A percentile compares a stretch with the other conserved stretches of the same genome.
These are phyloP conservation scores for Tachina fera DNA, from an alignment of 2,888 invertebrate species.

Conservation along the genomic window DNA sequence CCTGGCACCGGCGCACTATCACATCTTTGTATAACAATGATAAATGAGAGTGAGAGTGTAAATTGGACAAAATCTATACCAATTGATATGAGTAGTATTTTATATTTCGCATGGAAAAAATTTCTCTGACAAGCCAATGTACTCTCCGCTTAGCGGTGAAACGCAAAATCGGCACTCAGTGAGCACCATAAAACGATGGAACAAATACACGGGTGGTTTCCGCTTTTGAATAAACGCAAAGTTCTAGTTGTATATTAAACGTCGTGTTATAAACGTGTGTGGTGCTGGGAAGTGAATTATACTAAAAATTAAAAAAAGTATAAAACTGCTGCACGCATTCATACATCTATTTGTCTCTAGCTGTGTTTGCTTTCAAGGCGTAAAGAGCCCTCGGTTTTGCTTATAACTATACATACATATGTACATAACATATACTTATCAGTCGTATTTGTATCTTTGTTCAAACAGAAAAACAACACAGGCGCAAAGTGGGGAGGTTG, in stretches of 20 bases:
- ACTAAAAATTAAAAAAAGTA: constrained; percentile 9
- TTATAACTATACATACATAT: background rate
- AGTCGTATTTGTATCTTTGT: constrained; percentile 16
- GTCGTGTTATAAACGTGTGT: constrained; percentile 69
- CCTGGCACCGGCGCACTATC: constrained; percentile 73
- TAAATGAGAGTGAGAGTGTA: constrained; percentile 50
- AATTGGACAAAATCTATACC: constrained; percentile 21
- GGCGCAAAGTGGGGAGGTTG: constrained; percentile 51
- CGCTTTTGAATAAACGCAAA: constrained; percentile 73
- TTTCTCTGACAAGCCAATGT: constrained; percentile 72
- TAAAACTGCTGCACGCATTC: constrained; percentile 9
- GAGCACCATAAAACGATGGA: constrained; percentile 48
- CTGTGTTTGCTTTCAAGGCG: constrained; percentile 46
- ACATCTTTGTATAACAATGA: constrained; percentile 23
- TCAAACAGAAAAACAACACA: constrained; percentile 49
- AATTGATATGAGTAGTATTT: constrained; percentile 10
- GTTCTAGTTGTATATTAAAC: constrained; percentile 74
- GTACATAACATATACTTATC: background rate
- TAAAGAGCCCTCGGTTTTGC: constrained; percentile 49
- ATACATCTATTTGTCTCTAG: background rate
- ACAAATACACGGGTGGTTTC: constrained; percentile 68
- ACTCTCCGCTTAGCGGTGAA: constrained; percentile 69
- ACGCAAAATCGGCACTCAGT: constrained; percentile 39
- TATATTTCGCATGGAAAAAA: constrained; percentile 29
- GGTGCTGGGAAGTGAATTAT: constrained; percentile 53